A percentile compares a stretch with the other conserved stretches of the same genome.
phyloP scores from a whole-genome alignment of 2,888 invertebrate genomes.

The Venusia cambrica region DNA sequence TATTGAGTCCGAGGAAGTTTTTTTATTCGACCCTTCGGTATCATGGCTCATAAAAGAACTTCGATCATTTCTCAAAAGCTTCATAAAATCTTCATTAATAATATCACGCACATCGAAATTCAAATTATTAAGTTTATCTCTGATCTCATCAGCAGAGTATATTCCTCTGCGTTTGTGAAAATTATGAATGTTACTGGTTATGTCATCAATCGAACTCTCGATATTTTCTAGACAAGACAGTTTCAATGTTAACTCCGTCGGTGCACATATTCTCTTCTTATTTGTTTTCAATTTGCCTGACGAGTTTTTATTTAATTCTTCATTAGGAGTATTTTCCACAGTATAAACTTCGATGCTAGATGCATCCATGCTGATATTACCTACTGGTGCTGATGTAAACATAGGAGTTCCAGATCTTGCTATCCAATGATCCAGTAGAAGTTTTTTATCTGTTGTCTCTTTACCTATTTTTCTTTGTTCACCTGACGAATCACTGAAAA shows the following conservation, averaged over 20 bases:
- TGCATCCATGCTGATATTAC: conserved; percentile 62
- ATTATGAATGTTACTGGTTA: conserved; percentile 65
- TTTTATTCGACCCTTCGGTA: conserved; percentile 72
- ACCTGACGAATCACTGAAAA: conserved; percentile 35
- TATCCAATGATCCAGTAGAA: conserved; percentile 76
- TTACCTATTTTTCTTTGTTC: conserved; percentile 53
- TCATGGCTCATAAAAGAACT: conserved; percentile 71
- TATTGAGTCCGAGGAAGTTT: conserved; percentile 76
- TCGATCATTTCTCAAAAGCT: conserved; percentile 61
- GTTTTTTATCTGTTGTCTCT: conserved; percentile 74
- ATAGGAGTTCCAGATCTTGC: conserved; percentile 74
- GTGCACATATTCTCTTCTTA: conserved; percentile 70
- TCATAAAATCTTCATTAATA: conserved; percentile 57
- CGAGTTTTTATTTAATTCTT: conserved; percentile 41
- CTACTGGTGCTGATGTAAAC: conserved; percentile 70
- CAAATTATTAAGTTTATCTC: conserved; percentile 60
- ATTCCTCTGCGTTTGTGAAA: conserved; percentile 80
- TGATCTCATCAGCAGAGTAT: conserved; percentile 77
- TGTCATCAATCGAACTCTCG: conserved; percentile 72
- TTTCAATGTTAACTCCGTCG: conserved; percentile 71
- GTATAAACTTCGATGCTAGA: conserved; percentile 74
- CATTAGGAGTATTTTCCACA: conserved; percentile 69
- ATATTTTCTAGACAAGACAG: conserved; percentile 62
- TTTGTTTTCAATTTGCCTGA: conserved; percentile 41
- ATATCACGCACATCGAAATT: conserved; percentile 58